These are phyloP conservation scores for Yponomeuta evonymella DNA, from an alignment of 2,888 invertebrate genomes.

Conservation along the genomic window DNA sequence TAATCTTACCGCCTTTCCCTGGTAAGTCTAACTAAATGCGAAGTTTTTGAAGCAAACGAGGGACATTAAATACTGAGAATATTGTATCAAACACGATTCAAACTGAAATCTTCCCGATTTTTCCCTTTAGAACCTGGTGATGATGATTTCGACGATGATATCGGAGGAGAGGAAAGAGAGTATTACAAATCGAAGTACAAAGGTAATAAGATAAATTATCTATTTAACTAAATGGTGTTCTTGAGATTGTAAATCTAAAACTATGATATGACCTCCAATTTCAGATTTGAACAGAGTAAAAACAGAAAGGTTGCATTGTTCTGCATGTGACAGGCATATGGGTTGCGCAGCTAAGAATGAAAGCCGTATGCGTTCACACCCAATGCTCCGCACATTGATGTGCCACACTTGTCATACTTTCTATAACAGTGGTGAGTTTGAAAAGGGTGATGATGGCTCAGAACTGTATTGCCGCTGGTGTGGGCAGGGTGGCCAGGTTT, in stretches of 20 bases:
- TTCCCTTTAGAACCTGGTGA: conserved; percentile 52
- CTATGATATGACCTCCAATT: conserved; percentile 28
- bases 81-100: too few species aligned
- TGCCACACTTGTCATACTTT: conserved; percentile 85
- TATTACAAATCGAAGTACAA: conserved; percentile 69
- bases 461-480: conserved; percentile 91
- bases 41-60: too few species aligned
- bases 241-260: neutral
- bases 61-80: too few species aligned
- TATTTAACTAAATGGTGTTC: neutral
- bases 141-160: conserved; percentile 71
- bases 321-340: conserved; percentile 84
- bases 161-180: conserved; percentile 69
- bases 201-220: conserved; percentile 35
- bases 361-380: conserved; percentile 81
- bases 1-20: conserved; percentile 65
- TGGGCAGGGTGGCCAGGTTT: conserved; percentile 86
- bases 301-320: conserved; percentile 80
- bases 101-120: too few species aligned
- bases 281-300: conserved; percentile 77
- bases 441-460: conserved; percentile 88
- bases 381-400: conserved; percentile 82
- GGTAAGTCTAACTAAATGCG: conserved; percentile 31
- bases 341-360: conserved; percentile 82
- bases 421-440: conserved; percentile 88